Percentiles rank a stretch among this genome's conserved stretches.
These are phyloP conservation scores for Hyaena hyaena DNA, from an alignment of 2,113 vertebrate genomes.

Conservation along the genomic window DNA sequence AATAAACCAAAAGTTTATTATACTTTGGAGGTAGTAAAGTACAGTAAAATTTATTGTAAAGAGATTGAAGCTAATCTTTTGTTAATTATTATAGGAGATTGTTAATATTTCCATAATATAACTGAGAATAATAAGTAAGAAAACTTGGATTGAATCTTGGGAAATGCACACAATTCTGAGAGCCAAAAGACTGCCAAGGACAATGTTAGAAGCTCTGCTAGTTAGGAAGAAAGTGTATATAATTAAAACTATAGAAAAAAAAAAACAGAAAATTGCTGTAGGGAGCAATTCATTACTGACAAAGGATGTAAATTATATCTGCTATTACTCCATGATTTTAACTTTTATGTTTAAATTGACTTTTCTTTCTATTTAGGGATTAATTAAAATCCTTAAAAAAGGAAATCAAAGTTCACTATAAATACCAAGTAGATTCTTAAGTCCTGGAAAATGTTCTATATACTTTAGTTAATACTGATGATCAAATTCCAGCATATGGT, in stretches of 20 bases:
- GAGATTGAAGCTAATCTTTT: neutral
- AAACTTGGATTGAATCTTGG: constrained; percentile 21
- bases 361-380: constrained; percentile 71
- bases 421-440: constrained; percentile 64
- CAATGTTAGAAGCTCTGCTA: constrained; percentile 10
- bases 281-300: constrained; percentile 52
- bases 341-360: constrained; percentile 72
- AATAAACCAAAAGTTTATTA: neutral
- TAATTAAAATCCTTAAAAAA: constrained; percentile 76
- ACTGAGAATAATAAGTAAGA: constrained; percentile 1
- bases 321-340: constrained; percentile 56
- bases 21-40: neutral
- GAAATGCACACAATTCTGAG: neutral
- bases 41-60: neutral
- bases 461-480: constrained; percentile 63
- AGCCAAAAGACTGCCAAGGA: constrained; percentile 23
- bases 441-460: constrained; percentile 57
- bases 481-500: constrained; percentile 64
- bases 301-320: constrained; percentile 54
- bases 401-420: constrained; percentile 71
- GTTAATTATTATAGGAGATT: neutral
- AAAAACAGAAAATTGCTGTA: neutral
- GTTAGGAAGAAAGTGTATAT: constrained; percentile 11
- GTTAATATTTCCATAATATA: constrained; percentile 41
- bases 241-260: constrained; percentile 56